These are phyloP conservation scores for Prosopocoilus inquinatus DNA, from an alignment of 2,888 invertebrate genomes.

Conservation along the genomic window DNA sequence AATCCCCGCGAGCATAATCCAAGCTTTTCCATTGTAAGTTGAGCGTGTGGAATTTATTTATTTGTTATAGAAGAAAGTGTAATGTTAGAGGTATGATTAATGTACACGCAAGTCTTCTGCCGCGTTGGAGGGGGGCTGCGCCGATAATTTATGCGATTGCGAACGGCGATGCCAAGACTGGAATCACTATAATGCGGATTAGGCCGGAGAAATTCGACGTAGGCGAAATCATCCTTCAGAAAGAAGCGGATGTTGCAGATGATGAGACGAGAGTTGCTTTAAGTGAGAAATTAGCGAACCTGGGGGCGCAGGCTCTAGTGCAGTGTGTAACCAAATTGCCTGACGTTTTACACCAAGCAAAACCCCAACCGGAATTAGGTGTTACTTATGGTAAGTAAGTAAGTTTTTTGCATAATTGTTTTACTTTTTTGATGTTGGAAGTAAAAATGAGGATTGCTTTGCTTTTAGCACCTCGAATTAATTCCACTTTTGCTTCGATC, in stretches of 20 bases:
- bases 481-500: constrained; percentile 59
- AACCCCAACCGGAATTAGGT: constrained; percentile 60
- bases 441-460: not conserved
- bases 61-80: constrained; percentile 9
- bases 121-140: constrained; percentile 91
- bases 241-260: constrained; percentile 54
- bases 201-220: constrained; percentile 78
- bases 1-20: constrained; percentile 73
- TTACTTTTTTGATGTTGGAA: no score
- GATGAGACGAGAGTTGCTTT: constrained; percentile 66
- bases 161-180: constrained; percentile 77
- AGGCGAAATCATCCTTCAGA: constrained; percentile 67
- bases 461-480: constrained; percentile 73
- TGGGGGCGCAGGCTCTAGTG: constrained; percentile 68
- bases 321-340: constrained; percentile 63
- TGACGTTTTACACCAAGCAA: constrained; percentile 56
- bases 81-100: constrained; percentile 80
- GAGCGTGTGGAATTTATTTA: constrained; percentile 14
- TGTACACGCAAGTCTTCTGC: constrained; percentile 89
- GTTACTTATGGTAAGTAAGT: constrained; percentile 71
- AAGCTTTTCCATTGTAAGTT: constrained; percentile 80
- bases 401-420: not conserved
- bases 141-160: constrained; percentile 85
- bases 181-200: constrained; percentile 86
- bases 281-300: constrained; percentile 60